Evolutionary conservation across 2,113 vertebrate species (phyloP).

Genomic region (Mionectes macconnelli): DNA sequence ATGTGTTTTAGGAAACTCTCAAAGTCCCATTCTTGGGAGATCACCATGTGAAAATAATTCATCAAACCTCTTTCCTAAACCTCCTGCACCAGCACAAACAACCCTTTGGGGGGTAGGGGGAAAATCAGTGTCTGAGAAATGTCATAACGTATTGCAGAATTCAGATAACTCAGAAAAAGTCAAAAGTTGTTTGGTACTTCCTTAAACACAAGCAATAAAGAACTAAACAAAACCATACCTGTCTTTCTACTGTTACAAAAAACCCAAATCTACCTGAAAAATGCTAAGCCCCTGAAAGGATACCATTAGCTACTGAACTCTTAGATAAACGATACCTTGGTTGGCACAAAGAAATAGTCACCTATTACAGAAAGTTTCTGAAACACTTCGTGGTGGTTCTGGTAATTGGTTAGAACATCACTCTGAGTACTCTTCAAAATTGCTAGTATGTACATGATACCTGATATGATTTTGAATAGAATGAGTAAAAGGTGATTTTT

Average conservation of each 20-base stretch:
- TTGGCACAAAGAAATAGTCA: background rate
- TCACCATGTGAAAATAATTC: background rate
- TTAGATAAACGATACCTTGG: background rate
- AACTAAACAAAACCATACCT: background rate
- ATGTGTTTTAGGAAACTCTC: background rate
- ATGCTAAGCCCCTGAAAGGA: fast-evolving
- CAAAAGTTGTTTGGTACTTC: background rate
- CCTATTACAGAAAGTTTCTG: background rate
- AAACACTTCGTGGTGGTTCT: background rate
- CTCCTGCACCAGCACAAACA: background rate
- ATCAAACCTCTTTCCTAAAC: background rate
- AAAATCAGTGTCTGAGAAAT: background rate
- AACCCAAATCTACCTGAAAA: background rate
- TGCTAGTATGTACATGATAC: background rate
- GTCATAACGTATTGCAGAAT: background rate
- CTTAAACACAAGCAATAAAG: background rate
- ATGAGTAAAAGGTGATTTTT: background rate
- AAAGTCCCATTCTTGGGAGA: background rate
- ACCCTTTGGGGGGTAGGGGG: fast-evolving
- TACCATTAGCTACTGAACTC: background rate
- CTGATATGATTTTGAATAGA: background rate
- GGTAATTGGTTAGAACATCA: background rate
- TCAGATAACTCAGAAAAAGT: background rate
- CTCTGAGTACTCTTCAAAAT: background rate
- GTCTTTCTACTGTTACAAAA: background rate